Evolutionary conservation across 2,888 invertebrate species (phyloP), one percentile per base, ranked within the genome.

Genomic region (Sinelater perroti): DNA sequence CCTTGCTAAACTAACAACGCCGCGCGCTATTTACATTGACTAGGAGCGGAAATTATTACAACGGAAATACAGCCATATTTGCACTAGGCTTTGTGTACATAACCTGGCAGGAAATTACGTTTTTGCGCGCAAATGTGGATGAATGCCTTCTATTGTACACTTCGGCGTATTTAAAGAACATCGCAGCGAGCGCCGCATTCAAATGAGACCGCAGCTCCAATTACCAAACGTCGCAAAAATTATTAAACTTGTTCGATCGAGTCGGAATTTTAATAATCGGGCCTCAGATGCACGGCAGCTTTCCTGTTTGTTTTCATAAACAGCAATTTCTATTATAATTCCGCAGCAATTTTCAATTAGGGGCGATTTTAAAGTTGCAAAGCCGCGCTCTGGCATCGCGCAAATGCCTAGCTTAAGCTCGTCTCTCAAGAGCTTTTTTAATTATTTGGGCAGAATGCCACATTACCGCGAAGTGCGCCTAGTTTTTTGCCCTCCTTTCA

Each of bases 31-130:
- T 53, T 53, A 36, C 53, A 53, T 45, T 53, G 18, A 35, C 45
- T 53, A 35, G 26, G 36, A 53, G 45, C 53, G 53, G 53, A 53
- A 53, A 53, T 53, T 53, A 53, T 45, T 53, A 53, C 53, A 16
- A 51, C 40, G 40, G 51, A 51, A 51, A 51, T 18, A 50, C 28
- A 51, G 31, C 51, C 35, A 38, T 51, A 26, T 51, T 51, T 51
- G 51, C 18, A 17, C 21, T 35, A 18, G 20, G 30, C 24, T 51
- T 51, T 51, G 14, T 40, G 10, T 51, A 14, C 36, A 17, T 21
- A 47, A 21, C 7, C 11, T 18, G 16, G 17, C 51, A 51, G 40
- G 38, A 51, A 51, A 51, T 51, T 51, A 40, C 14, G 21, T 26
- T 40, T 30, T 51, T 51, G 38, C 8, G 13, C 42, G 11, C 2